Evolutionary conservation across 2,797 vertebrate species (phyloP), one percentile per base, ranked within the genome.

Genomic region (Enteromius mattozi): DNA sequence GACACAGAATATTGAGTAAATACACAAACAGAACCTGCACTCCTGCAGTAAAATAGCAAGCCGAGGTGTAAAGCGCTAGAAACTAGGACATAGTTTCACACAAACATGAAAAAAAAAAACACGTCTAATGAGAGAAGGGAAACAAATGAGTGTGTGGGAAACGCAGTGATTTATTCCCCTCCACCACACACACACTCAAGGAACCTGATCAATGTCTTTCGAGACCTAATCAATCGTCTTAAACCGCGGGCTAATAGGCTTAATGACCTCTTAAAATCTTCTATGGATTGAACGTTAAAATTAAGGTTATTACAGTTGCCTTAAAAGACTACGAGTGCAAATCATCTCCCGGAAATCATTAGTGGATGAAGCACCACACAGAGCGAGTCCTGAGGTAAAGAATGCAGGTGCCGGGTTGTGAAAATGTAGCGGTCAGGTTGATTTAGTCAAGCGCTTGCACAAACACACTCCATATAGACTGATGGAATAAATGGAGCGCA

Each of bases 161-260:
- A 45, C 76, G 19, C 19, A 21, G 71, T 6, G 16, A 35, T 79
- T 79, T 79, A 79, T 68, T 35, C 12, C 8, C 16, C 49, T 40
- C 10, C 7, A 33, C 56, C 75, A 78, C 75, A 85, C 66, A 77
- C 61, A 61, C 83, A 59, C 68, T 47, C 79, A 13, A 24, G 27
- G 49, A 19, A 66, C 19, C 71, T 82, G 71, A 82, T 82, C 81
- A 19, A 82, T 82, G 81, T 63, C 61, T 66, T 47, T 80, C 35
- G 42, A 33, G 59, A 75, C 35, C 66, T 49, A 80, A 86, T 86
- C 75, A 51, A 80, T 80, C 19, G 24, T 80, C 47, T 51, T 74
- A 80, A 84, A 74, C 68, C 78, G n/a, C 65, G 21, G 81, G 59
- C 69, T 82, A 82, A 82, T 82, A 70, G 30, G 56, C 27, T 75